Conservation (phyloP, 2,113 vertebrate species). For the Dendropsophus ebraccatus region DNA sequence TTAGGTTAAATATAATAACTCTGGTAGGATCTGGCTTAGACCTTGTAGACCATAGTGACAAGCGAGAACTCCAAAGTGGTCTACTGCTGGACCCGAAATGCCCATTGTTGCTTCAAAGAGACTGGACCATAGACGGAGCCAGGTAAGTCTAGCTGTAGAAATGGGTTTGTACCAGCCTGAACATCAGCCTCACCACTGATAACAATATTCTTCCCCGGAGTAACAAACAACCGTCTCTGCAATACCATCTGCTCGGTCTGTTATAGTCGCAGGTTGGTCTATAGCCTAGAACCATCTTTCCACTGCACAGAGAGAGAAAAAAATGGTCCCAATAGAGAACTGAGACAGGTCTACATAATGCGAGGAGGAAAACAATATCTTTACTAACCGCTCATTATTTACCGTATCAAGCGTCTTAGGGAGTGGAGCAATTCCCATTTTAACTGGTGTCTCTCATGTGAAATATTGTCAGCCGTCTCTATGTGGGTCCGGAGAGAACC, state of each 20-base stretch:
- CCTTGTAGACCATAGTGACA: too few relatives aligned
- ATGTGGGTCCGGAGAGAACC: not conserved
- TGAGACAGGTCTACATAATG: not conserved
- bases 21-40: too few relatives aligned
- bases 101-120: too few relatives aligned
- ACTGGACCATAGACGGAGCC: too few relatives aligned
- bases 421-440: not conserved
- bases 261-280: not conserved
- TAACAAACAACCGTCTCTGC: too few relatives aligned
- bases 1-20: too few relatives aligned
- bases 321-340: not conserved
- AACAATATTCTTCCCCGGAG: too few relatives aligned
- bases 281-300: not conserved
- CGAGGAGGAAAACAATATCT: not conserved
- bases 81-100: too few relatives aligned
- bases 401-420: not conserved
- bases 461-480: conserved; percentile 13
- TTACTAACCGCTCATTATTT: not conserved
- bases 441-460: conserved; percentile 5
- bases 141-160: too few relatives aligned
- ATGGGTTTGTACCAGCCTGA: too few relatives aligned
- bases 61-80: too few relatives aligned
- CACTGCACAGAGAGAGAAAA: not conserved
- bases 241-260: not conserved
- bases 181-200: too few relatives aligned